These are phyloP conservation scores for Pituophis catenifer DNA, from an alignment of 2,113 vertebrate species.

Conservation along the genomic window DNA sequence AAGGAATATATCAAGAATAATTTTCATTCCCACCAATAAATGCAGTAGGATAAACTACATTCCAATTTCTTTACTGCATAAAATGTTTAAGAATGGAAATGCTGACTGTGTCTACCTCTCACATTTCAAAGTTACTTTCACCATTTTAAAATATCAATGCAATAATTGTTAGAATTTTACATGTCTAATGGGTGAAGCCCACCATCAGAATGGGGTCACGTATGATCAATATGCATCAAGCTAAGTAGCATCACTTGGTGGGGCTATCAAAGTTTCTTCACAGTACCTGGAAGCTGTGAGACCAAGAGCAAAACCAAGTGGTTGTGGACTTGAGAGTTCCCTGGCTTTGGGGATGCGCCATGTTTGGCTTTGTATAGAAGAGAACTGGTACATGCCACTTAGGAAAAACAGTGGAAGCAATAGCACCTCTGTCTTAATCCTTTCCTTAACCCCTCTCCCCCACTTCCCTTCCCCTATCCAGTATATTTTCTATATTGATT, in stretches of 20 bases:
- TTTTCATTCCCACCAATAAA: not conserved
- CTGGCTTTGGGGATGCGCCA: not conserved
- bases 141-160: not conserved
- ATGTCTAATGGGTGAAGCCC: not conserved
- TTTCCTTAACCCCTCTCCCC: conserved; percentile 15
- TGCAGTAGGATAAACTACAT: not conserved
- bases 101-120: rapidly evolving
- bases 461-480: conserved; percentile 28
- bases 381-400: not conserved
- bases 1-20: not conserved
- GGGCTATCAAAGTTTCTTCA: not conserved
- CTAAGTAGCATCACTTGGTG: not conserved
- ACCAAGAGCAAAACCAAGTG: not conserved
- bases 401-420: conserved; percentile 23
- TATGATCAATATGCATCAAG: not conserved
- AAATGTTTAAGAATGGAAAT: not conserved
- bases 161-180: not conserved
- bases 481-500: conserved; percentile 38
- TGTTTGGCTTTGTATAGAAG: not conserved
- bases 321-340: not conserved
- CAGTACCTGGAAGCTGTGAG: not conserved
- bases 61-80: not conserved
- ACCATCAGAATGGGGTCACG: not conserved
- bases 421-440: conserved; percentile 8
- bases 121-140: not conserved